Percentiles rank a stretch among this genome's conserved stretches.
Conservation (phyloP, 1,140 invertebrate genomes). For the Drosophila equinoxialis region DNA sequence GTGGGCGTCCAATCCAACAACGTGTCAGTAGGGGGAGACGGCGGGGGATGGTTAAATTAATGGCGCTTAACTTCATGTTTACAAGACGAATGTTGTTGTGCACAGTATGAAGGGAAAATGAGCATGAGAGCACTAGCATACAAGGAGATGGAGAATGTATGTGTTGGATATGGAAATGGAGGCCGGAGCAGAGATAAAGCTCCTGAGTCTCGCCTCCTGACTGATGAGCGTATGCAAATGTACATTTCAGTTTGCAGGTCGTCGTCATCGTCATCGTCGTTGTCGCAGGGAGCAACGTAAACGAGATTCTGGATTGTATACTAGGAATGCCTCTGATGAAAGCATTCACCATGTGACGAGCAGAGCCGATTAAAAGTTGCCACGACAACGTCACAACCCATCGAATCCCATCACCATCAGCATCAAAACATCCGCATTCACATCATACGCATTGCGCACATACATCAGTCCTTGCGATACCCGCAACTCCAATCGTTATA, state of each 20-base stretch:
- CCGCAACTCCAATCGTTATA: neutral
- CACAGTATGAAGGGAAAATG: conserved; percentile 24
- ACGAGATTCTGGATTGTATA: conserved; percentile 30
- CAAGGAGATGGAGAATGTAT: neutral
- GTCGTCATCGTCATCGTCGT: conserved; percentile 11
- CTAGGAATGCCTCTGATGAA: conserved; percentile 44
- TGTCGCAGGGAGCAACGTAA: conserved; percentile 22
- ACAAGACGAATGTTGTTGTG: conserved; percentile 78
- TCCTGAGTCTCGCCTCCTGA: conserved; percentile 44
- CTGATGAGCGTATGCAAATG: conserved; percentile 77
- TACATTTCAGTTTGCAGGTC: conserved; percentile 44
- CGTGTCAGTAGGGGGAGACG: neutral
- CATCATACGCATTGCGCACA: conserved; percentile 28
- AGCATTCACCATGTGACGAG: conserved; percentile 37
- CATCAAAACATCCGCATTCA: conserved; percentile 15
- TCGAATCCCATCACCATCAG: conserved; percentile 35
- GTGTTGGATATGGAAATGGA: neutral
- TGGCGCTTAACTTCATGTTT: conserved; percentile 80
- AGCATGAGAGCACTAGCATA: conserved; percentile 23
- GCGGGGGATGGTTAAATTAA: conserved; percentile 63
- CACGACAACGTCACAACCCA: conserved; percentile 61
- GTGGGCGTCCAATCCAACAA: conserved; percentile 8
- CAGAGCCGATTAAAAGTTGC: conserved; percentile 79
- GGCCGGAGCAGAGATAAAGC: conserved; percentile 26
- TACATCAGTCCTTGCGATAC: neutral